A percentile compares a stretch with the other conserved stretches of the same genome.
Evolutionary conservation across 2,113 vertebrate species (phyloP).

Genomic region (Apodemus sylvaticus): DNA sequence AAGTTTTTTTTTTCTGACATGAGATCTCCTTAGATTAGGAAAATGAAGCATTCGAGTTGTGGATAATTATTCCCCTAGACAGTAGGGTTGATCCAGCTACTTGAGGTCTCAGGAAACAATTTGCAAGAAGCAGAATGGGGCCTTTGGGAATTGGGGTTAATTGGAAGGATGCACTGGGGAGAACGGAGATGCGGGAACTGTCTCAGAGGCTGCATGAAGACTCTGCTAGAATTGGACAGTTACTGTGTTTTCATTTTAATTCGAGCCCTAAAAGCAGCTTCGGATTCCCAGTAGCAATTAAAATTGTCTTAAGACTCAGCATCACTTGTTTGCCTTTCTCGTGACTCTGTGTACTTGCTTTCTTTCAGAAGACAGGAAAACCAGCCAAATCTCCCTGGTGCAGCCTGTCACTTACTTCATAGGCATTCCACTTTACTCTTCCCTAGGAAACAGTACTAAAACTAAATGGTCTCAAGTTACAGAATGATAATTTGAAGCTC

Average conservation of each 20-base stretch:
- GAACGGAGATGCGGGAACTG: not conserved
- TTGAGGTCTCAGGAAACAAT: conserved; percentile 25
- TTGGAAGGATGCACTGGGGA: not conserved
- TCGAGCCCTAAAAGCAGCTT: conserved; percentile 3
- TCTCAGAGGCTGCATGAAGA: not conserved
- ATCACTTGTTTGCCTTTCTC: not conserved
- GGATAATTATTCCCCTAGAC: conserved; percentile 19
- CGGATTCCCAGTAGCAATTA: conserved; percentile 26
- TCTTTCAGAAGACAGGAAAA: not conserved
- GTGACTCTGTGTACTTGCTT: not conserved
- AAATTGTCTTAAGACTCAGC: not conserved
- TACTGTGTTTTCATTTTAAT: not conserved
- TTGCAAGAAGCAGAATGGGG: conserved; percentile 32
- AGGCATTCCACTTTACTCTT: not conserved
- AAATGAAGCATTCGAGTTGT: not conserved
- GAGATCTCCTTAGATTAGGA: not conserved
- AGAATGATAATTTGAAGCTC: not conserved
- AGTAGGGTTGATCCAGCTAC: conserved; percentile 1
- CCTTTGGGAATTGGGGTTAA: conserved; percentile 52
- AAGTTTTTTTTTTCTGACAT: not conserved
- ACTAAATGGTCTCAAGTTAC: not conserved
- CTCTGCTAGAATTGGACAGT: not conserved
- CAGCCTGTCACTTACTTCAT: not conserved
- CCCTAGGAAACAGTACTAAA: not conserved
- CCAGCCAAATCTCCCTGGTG: not conserved